Base-by-base conservation (phyloP, 1,140 invertebrate species). In the Saccostrea cuccullata region DNA sequence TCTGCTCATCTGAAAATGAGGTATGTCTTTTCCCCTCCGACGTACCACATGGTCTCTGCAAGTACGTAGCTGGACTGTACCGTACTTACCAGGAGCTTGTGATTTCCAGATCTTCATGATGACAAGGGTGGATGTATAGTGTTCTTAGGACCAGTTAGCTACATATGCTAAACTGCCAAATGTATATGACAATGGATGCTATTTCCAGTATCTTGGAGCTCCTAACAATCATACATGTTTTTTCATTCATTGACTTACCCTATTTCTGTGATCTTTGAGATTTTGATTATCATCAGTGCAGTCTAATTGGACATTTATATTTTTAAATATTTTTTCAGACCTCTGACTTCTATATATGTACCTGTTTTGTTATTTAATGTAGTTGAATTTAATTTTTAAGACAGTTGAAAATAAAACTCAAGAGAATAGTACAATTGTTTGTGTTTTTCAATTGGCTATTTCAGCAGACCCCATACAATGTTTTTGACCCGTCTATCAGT, bases 1-100 rank as follows among this genome's bases (percentile, higher is more conserved):
- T 85, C 5, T 85, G 84, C 84, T 85, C 84, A 17, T 85, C 84
- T 26, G 84, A 85, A 26, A 85, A 85, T 36, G 84, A 85, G 56
- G 84, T 85, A 23, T 85, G 84, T 60, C 58, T 85, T 30, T 85
- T 85, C 30, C 84, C 84, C 0, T 12, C 17, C 2, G 84, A 85
- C 36, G 55, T 56, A 23, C 84, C 84, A 30, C 84, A 64, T 12
- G 20, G 30, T 64, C 56, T 85, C 11, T 85, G 84, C 56, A 85
- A 85, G 58, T 85, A 85, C 20, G 17, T 85, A 2, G 84, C 84
- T 60, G 84, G 84, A 58, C 20, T 85, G 15, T 85, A 60, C 20
- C 23, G 84, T 64, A 56, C 84, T 20, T 85, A 85, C 26, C 20
- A 64, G 56, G 84, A 85, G 13, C 4, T 30, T 77, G 70, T 77